Evolutionary conservation across 1,140 invertebrate species (phyloP).

Genomic region (Drosophila aff.): DNA sequence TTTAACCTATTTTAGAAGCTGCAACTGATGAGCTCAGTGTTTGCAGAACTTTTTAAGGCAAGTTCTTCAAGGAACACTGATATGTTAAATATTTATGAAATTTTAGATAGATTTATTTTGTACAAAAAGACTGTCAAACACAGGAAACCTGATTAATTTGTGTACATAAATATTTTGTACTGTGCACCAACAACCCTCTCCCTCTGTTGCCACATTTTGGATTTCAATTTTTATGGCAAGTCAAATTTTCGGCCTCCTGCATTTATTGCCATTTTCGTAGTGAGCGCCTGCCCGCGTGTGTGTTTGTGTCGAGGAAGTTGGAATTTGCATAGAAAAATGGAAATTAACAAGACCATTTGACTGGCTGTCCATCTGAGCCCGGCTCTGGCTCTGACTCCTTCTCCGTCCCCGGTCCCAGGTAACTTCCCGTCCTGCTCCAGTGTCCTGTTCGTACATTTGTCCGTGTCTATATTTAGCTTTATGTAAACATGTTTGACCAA

Average conservation of each 20-base stretch:
- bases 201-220: slow-evolving; percentile 52
- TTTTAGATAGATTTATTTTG: not conserved
- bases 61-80: no score
- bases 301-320: slow-evolving; percentile 75
- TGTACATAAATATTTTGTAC: not conserved
- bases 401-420: not conserved
- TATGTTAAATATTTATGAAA: no score
- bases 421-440: slow-evolving; percentile 14
- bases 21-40: no score
- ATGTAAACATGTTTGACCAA: slow-evolving; percentile 78
- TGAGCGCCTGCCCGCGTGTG: slow-evolving; percentile 9
- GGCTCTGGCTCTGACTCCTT: slow-evolving; percentile 8
- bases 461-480: slow-evolving; percentile 74
- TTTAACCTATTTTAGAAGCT: no score
- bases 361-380: slow-evolving; percentile 65
- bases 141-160: not conserved
- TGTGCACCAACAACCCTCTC: slow-evolving; percentile 2
- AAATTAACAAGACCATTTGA: slow-evolving; percentile 84
- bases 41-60: no score
- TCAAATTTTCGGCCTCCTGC: slow-evolving; percentile 67
- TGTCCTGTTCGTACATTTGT: slow-evolving; percentile 70
- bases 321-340: slow-evolving; percentile 84
- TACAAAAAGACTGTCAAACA: not conserved
- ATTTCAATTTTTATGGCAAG: slow-evolving; percentile 83
- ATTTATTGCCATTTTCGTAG: slow-evolving; percentile 69